Percentiles rank a stretch among this genome's conserved stretches.
Evolutionary conservation across 2,113 vertebrate genomes (phyloP).

Genomic region (Motacilla tschutschensis): DNA sequence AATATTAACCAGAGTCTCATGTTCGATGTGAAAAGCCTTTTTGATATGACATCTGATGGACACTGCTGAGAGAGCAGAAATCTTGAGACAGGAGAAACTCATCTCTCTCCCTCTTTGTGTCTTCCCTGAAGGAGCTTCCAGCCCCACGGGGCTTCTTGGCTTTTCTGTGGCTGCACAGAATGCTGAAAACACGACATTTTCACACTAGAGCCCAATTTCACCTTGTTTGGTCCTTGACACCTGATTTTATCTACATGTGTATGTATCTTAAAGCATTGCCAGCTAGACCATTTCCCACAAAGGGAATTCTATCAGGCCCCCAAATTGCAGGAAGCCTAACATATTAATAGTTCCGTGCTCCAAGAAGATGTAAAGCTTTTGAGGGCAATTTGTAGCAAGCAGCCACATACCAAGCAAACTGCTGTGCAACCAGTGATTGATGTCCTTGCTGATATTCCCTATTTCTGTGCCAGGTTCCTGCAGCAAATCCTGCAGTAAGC

Average conservation of each 20-base stretch:
- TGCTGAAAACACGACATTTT: neutral
- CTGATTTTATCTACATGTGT: neutral
- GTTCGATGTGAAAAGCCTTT: neutral
- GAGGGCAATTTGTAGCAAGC: conserved; percentile 10
- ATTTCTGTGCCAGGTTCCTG: conserved; percentile 13
- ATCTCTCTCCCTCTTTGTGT: neutral
- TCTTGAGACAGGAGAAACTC: neutral
- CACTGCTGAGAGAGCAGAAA: neutral
- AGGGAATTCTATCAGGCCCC: neutral
- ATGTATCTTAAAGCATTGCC: neutral
- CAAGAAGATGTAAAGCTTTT: neutral
- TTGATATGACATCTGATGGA: neutral
- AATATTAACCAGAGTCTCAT: neutral
- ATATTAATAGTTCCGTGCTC: neutral
- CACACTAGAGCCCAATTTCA: neutral
- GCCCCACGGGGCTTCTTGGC: neutral
- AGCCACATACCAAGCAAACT: neutral
- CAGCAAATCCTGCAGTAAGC: conserved; percentile 5
- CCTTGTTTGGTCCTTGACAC: neutral
- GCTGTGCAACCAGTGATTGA: neutral
- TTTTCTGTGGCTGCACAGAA: neutral
- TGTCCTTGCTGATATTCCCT: neutral
- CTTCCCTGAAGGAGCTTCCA: neutral
- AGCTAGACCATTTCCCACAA: neutral
- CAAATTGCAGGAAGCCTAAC: neutral